Percentiles rank a stretch among this genome's conserved stretches.
Conservation (phyloP, 1,140 invertebrate genomes). For the Ylistrum balloti region DNA sequence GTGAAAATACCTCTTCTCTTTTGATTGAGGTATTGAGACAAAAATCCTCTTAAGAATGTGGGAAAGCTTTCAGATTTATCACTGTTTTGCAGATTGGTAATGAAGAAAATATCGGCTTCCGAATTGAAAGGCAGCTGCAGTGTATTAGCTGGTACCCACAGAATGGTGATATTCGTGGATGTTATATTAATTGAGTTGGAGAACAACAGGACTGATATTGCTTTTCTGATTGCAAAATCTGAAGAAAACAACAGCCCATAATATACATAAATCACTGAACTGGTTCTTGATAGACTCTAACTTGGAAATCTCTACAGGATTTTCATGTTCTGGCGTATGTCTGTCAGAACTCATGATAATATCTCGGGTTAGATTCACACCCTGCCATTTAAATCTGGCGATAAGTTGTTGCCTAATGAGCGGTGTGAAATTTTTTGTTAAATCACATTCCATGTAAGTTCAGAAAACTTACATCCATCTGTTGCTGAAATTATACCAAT, state of each 20-base stretch:
- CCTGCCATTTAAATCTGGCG: neutral
- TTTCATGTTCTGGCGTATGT: neutral
- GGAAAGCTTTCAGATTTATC: conserved; percentile 36
- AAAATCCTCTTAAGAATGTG: conserved; percentile 29
- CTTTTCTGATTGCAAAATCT: conserved; percentile 27
- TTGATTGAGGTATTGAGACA: conserved; percentile 10
- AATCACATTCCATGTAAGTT: no score
- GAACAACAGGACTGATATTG: conserved; percentile 34
- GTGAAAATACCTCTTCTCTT: conserved; percentile 34
- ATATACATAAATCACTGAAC: neutral
- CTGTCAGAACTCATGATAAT: neutral
- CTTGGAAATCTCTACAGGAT: conserved; percentile 13
- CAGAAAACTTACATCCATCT: no score
- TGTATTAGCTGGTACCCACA: neutral
- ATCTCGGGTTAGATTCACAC: neutral
- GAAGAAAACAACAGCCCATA: conserved; percentile 14
- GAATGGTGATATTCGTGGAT: neutral
- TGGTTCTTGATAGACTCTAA: neutral
- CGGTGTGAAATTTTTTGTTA: neutral
- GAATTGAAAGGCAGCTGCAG: conserved; percentile 1
- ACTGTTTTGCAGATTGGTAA: neutral
- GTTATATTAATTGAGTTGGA: conserved; percentile 15
- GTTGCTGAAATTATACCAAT: no score
- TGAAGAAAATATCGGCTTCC: conserved; percentile 38
- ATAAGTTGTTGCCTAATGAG: neutral